Conservation (phyloP, 1,140 invertebrate genomes). For the Drosophila sucinea region DNA sequence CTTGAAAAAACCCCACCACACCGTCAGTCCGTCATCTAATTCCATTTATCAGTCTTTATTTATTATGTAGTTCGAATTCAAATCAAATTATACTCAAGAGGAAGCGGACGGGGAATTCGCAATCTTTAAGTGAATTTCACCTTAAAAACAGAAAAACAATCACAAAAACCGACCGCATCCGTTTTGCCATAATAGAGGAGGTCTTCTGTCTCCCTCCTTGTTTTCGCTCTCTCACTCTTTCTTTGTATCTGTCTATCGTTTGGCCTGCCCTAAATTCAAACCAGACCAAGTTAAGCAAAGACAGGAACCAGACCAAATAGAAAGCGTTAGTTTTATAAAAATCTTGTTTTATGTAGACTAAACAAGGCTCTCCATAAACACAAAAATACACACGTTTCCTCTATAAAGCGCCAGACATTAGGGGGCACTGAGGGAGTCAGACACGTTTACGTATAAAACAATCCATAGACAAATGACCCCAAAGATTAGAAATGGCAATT, state of each 20-base stretch:
- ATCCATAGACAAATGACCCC: constrained; percentile 4
- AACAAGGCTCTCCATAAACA: constrained; percentile 8
- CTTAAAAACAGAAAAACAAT: background rate
- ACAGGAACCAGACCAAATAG: constrained; percentile 17
- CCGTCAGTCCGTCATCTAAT: background rate
- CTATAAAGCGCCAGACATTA: background rate
- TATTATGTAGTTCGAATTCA: background rate
- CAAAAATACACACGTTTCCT: constrained; percentile 3
- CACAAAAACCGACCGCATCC: background rate
- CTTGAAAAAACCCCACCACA: background rate
- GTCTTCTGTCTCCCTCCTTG: background rate
- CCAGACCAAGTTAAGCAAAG: constrained; percentile 17
- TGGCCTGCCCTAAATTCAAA: constrained; percentile 21
- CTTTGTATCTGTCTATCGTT: background rate
- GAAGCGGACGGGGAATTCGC: background rate
- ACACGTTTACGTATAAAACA: background rate
- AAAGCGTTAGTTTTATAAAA: constrained; percentile 2
- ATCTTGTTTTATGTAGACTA: constrained; percentile 18
- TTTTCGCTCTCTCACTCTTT: background rate
- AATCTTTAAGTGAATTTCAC: constrained; percentile 4
- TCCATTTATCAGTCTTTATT: constrained; percentile 10
- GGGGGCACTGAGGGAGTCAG: background rate
- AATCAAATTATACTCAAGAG: background rate
- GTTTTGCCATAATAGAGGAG: background rate
- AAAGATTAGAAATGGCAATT: constrained; percentile 18